Conservation (phyloP, 2,888 invertebrate genomes). For the Dynastes maya region DNA sequence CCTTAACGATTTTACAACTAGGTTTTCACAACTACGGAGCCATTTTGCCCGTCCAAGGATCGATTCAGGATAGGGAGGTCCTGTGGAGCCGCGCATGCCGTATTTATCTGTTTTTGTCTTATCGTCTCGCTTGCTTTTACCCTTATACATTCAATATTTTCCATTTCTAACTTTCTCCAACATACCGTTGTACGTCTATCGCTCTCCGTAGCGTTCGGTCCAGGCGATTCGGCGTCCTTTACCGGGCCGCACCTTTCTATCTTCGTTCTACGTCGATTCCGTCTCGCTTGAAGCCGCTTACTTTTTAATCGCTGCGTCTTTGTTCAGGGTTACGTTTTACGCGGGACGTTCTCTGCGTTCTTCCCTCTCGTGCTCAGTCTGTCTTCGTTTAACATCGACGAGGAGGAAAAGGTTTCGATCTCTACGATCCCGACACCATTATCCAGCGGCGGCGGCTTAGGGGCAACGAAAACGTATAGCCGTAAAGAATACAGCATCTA, state of each 20-base stretch:
- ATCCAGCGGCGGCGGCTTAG: neutral
- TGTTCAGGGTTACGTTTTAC: conserved; percentile 53
- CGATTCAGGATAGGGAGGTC: conserved; percentile 70
- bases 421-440: conserved; percentile 47
- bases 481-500: too few species aligned
- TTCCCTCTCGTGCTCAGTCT: conserved; percentile 51
- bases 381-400: conserved; percentile 41
- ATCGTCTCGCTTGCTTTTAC: conserved; percentile 68
- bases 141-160: conserved; percentile 58
- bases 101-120: conserved; percentile 72
- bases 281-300: conserved; percentile 52
- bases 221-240: conserved; percentile 44
- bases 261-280: conserved; percentile 41
- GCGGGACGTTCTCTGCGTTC: conserved; percentile 34
- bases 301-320: conserved; percentile 55
- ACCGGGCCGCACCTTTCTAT: conserved; percentile 49
- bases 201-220: conserved; percentile 46
- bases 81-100: conserved; percentile 69
- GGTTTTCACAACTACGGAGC: conserved; percentile 69
- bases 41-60: conserved; percentile 70
- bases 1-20: conserved; percentile 70
- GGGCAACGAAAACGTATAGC: neutral
- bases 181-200: conserved; percentile 50
- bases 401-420: conserved; percentile 45
- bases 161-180: conserved; percentile 55